Evolutionary conservation across 2,113 vertebrate genomes (phyloP).

Genomic region (Chloebia gouldiae): DNA sequence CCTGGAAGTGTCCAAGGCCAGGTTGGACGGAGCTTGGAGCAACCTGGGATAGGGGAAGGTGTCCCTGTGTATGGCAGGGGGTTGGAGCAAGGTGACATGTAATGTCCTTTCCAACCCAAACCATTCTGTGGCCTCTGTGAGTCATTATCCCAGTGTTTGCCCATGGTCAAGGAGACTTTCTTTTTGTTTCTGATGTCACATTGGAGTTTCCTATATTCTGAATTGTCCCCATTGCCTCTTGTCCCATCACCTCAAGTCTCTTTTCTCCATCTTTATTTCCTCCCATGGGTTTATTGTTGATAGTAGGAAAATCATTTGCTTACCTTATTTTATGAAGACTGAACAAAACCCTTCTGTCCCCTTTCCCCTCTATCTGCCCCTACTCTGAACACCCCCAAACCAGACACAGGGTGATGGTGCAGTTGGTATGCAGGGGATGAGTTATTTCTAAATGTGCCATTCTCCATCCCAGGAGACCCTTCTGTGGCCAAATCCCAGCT

Average conservation of each 20-base stretch:
- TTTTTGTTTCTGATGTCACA: background rate
- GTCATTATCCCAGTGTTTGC: background rate
- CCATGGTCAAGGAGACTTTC: background rate
- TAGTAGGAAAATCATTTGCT: background rate
- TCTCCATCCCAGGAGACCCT: slow-evolving; percentile 84
- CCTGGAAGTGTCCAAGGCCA: background rate
- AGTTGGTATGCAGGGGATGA: background rate
- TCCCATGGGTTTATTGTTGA: background rate
- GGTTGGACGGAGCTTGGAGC: fast-evolving
- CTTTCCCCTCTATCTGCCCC: background rate
- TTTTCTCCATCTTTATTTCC: background rate
- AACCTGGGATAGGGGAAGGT: fast-evolving
- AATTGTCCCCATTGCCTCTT: background rate
- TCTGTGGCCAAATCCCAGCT: slow-evolving; percentile 98
- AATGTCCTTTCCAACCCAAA: background rate
- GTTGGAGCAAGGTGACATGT: fast-evolving
- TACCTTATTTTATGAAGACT: background rate
- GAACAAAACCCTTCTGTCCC: background rate
- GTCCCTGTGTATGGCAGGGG: background rate
- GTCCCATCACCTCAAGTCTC: background rate
- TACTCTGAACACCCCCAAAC: background rate
- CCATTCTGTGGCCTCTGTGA: background rate
- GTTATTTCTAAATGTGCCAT: fast-evolving
- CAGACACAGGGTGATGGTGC: background rate
- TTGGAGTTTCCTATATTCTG: background rate